Conservation (phyloP, 2,113 vertebrate genomes). For the Pygoscelis adeliae region DNA sequence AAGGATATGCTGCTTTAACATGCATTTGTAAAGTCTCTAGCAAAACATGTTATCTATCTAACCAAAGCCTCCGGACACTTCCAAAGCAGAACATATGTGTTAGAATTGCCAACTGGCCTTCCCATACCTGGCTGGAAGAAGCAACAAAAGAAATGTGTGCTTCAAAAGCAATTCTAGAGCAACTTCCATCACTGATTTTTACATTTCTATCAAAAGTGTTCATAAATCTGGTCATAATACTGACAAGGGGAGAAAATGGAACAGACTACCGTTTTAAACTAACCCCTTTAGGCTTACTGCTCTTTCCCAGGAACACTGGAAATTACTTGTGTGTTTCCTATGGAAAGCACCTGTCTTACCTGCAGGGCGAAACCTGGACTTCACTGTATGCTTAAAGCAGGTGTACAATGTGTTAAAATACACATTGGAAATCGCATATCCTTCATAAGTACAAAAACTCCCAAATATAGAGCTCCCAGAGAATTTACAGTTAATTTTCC, state of each 20-base stretch:
- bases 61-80: background rate
- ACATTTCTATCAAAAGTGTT: background rate
- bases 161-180: background rate
- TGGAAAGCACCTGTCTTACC: background rate
- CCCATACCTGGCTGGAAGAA: background rate
- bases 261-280: background rate
- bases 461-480: background rate
- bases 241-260: background rate
- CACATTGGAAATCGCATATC: background rate
- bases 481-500: background rate
- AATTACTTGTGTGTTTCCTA: background rate
- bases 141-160: background rate
- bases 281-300: background rate
- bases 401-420: background rate
- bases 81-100: background rate
- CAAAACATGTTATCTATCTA: background rate
- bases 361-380: background rate
- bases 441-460: background rate
- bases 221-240: background rate
- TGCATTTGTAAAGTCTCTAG: background rate
- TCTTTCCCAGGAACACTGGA: background rate
- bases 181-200: background rate
- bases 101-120: background rate
- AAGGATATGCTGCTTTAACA: rapidly evolving
- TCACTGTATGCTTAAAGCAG: background rate